A percentile compares a stretch with the other conserved stretches of the same genome.
Conservation (phyloP, 2,113 vertebrate genomes). For the human region DNA sequence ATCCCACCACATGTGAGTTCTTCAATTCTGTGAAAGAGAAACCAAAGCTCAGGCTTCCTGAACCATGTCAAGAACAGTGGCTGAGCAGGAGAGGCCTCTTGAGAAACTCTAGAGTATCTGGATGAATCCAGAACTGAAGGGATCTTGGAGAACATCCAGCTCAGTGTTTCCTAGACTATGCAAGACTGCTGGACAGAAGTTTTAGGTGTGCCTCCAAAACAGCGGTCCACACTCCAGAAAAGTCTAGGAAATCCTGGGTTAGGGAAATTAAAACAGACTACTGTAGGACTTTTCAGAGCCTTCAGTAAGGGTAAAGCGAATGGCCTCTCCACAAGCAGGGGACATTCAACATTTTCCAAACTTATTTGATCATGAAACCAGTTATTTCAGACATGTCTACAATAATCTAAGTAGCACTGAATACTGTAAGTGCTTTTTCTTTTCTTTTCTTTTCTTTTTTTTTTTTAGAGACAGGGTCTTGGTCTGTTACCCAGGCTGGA, state of each 20-base stretch:
- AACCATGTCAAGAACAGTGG: neutral
- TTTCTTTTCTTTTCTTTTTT: no score
- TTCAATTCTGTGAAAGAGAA: slow-evolving; percentile 88
- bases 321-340: neutral
- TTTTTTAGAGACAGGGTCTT: no score
- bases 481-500: no score
- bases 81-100: neutral
- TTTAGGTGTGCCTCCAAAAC: neutral
- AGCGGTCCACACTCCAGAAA: neutral
- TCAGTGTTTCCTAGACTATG: neutral
- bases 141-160: neutral
- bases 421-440: neutral
- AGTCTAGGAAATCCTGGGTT: neutral
- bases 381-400: neutral
- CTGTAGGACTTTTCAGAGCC: neutral
- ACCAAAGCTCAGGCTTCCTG: neutral
- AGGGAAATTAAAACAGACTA: neutral
- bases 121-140: neutral
- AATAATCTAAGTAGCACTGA: neutral
- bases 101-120: neutral
- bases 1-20: slow-evolving; percentile 98
- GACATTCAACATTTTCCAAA: neutral
- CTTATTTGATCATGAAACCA: neutral
- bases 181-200: neutral
- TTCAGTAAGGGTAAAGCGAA: neutral